A percentile compares a stretch with the other conserved stretches of the same genome.
Conservation (phyloP, 2,797 vertebrate genomes). For the Chromobotia macracanthus region DNA sequence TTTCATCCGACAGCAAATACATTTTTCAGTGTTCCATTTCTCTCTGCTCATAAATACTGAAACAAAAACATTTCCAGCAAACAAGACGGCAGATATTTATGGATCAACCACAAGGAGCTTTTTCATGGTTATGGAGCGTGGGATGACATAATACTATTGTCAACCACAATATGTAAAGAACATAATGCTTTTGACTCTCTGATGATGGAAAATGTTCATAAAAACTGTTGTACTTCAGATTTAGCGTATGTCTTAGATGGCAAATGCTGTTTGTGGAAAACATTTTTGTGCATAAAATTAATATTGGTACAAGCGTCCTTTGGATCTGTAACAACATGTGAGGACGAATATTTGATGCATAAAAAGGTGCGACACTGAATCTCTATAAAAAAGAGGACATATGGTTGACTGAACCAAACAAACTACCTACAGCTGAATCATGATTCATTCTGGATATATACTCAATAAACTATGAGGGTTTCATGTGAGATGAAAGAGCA, state of each 20-base stretch:
- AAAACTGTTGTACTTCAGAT: not conserved
- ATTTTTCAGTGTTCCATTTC: conserved; percentile 49
- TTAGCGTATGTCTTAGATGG: not conserved
- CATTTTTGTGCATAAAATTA: not conserved
- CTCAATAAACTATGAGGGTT: conserved; percentile 15
- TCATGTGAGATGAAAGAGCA: conserved; percentile 10
- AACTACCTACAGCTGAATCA: conserved; percentile 62
- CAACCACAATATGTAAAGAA: not conserved
- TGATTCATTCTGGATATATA: conserved; percentile 55
- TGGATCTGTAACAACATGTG: not conserved
- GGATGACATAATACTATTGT: conserved; percentile 1
- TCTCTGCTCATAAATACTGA: conserved; percentile 62
- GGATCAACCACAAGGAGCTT: conserved; percentile 56
- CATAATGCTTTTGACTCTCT: not conserved
- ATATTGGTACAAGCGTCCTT: not conserved
- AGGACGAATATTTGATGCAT: not conserved
- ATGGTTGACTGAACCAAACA: conserved; percentile 41
- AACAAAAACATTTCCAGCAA: conserved; percentile 58
- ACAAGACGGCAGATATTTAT: conserved; percentile 17
- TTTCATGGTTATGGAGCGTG: conserved; percentile 47
- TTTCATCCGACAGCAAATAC: conserved; percentile 68
- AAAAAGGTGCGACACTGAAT: not conserved
- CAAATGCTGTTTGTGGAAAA: not conserved
- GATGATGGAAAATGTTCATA: not conserved
- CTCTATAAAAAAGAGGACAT: conserved; percentile 15